Base-by-base conservation (phyloP, 64 coral and sea anemone species). In the Montipora cactus region DNA sequence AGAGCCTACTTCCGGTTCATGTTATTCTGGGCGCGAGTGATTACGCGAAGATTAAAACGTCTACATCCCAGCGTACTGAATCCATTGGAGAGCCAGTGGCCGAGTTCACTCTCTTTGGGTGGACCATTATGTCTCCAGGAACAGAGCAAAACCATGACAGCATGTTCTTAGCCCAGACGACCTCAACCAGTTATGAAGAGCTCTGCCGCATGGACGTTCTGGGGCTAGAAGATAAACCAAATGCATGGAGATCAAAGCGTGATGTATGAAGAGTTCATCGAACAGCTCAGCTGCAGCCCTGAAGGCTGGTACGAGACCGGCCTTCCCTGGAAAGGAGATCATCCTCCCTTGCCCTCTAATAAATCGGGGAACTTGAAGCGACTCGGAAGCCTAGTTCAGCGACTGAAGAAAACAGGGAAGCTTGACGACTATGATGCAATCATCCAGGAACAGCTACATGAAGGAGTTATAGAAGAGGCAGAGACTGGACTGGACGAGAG, bases 221-320 rank as follows among this genome's bases (percentile, higher is more conserved):
- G 44, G 81, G 91, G 69, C 80, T 93, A 0, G 91, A 93, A 51
- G 91, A 93, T 45, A 74, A 16, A 20, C 67, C 81, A 67, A 16
- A 76, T n/a, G n/a, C n/a, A n/a, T 44, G 81, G 81, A 18, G 83
- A 87, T 66, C 81, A 87, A 37, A 49, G 80, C 16, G 8, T 44
- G 4, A 80, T 92, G 5, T 87, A 93, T 53, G 55, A 76, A 16
- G 91, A 93, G 50, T 93, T 93, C 55, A 48, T 2, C 5, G 81
- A 93, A 25, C 81, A 93, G 48, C 59, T 93, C 7, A 51, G 4
- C 3, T 73, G 82, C 22, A 79, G 22, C 57, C 47, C 84, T 23
- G 74, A 87, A 18, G 81, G 91, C 5, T 87, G 91, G 72, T 93
- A 93, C 62, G 83, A 87, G 53, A 93, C 91, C 2, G 73, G 81